These are phyloP conservation scores for Hycleus cichorii DNA, from an alignment of 1,140 invertebrate genomes.

Conservation along the genomic window DNA sequence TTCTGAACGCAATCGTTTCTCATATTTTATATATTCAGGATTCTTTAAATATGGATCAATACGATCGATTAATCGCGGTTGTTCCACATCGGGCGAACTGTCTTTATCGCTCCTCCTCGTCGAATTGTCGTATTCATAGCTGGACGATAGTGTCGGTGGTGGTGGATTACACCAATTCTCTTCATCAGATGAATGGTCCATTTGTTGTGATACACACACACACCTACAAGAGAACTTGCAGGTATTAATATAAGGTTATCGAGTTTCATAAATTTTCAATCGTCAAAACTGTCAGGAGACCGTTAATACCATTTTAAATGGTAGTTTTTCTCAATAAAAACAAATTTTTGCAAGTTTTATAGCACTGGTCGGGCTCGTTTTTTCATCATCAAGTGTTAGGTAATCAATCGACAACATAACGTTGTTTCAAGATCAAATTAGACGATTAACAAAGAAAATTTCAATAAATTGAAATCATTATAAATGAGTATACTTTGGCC, in stretches of 20 bases:
- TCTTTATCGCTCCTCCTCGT: constrained; percentile 12
- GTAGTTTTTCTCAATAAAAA: constrained; percentile 1
- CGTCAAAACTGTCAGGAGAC: constrained; percentile 20
- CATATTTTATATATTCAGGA: constrained; percentile 29
- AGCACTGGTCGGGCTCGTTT: not conserved
- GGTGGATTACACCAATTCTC: constrained; percentile 36
- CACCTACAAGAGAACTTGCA: constrained; percentile 43
- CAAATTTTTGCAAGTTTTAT: not conserved
- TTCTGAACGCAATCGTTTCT: constrained; percentile 25
- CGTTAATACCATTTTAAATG: not conserved
- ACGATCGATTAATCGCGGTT: constrained; percentile 19
- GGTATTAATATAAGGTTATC: constrained; percentile 37
- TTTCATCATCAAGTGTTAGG: constrained; percentile 18
- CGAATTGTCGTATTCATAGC: constrained; percentile 26
- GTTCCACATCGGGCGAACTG: constrained; percentile 3
- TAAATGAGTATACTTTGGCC: no score
- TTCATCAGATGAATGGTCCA: constrained; percentile 29
- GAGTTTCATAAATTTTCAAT: constrained; percentile 10
- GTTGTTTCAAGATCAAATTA: not conserved
- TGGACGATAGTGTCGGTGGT: constrained; percentile 39
- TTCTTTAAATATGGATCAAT: constrained; percentile 34
- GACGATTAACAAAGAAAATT: no score
- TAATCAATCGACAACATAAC: constrained; percentile 23
- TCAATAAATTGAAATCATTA: no score
- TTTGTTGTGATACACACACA: constrained; percentile 21